phyloP scores from a whole-genome alignment of 1,140 invertebrate genomes.

The Procambarus clarkii region DNA sequence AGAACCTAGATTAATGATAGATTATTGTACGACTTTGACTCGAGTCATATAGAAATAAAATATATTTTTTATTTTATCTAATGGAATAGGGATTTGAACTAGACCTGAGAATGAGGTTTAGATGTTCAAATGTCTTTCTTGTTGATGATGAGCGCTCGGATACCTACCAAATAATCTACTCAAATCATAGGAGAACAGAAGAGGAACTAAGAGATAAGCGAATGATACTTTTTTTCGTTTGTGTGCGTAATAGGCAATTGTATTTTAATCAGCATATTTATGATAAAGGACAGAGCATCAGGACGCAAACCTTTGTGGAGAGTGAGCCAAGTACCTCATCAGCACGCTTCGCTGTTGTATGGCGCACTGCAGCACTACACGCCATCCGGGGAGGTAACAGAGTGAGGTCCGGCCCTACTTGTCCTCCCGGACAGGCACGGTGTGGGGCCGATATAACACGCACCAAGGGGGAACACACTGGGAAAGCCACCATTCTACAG shows the following conservation, averaged over 20 bases:
- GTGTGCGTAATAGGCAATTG: background rate
- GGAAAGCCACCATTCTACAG: background rate
- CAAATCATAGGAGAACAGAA: slow-evolving; percentile 24
- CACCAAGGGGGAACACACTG: background rate
- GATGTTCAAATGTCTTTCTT: slow-evolving; percentile 28
- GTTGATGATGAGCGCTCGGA: slow-evolving; percentile 6
- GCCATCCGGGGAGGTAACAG: slow-evolving; percentile 1
- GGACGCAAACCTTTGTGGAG: slow-evolving; percentile 7
- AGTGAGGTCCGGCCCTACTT: background rate
- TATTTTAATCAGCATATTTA: too few species aligned
- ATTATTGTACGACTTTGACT: background rate
- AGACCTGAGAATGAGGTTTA: slow-evolving; percentile 22
- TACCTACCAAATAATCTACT: slow-evolving; percentile 8
- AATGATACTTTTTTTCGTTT: background rate
- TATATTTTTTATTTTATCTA: background rate
- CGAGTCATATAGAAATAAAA: background rate
- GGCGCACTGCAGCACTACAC: slow-evolving; percentile 50
- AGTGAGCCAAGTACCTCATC: slow-evolving; percentile 13
- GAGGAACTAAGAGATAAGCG: slow-evolving; percentile 13
- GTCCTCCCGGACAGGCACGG: background rate
- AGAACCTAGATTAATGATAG: background rate
- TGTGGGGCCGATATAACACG: background rate
- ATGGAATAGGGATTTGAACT: slow-evolving; percentile 20
- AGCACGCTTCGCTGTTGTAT: background rate
- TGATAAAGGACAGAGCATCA: slow-evolving; percentile 28